phyloP scores from a whole-genome alignment of 2,888 invertebrate genomes.

The Lagria hirta region DNA sequence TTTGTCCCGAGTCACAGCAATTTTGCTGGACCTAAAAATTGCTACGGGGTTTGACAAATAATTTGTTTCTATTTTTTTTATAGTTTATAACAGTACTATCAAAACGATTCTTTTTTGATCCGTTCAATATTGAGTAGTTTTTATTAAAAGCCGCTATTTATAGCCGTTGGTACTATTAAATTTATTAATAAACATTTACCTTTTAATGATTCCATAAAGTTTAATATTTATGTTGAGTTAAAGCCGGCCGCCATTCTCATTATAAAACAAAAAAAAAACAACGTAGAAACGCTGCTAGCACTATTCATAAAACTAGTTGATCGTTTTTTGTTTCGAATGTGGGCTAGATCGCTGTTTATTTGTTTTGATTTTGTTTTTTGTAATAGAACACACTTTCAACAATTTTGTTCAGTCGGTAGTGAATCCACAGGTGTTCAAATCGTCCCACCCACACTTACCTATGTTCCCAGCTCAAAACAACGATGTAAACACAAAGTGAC shows the following conservation, averaged over 20 bases:
- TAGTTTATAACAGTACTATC: too few species aligned
- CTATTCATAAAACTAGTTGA: constrained; percentile 2
- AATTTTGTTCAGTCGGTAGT: constrained; percentile 28
- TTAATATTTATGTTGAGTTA: constrained; percentile 19
- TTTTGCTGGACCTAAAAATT: too few species aligned
- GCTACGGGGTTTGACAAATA: too few species aligned
- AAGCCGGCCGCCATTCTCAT: constrained; percentile 19
- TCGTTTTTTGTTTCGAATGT: constrained; percentile 17
- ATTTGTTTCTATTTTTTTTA: too few species aligned
- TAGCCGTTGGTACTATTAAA: constrained; percentile 19
- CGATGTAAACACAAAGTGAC: constrained; percentile 44
- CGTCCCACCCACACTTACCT: constrained; percentile 36
- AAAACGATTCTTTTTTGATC: too few species aligned
- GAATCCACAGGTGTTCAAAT: constrained; percentile 44
- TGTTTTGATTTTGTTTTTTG: constrained; percentile 12
- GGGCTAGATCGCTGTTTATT: too few species aligned
- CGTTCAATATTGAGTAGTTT: too few species aligned
- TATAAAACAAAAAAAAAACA: constrained; percentile 19
- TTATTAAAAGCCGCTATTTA: constrained; percentile 20
- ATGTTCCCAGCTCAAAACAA: constrained; percentile 40
- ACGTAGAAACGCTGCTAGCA: constrained; percentile 3
- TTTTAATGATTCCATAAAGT: constrained; percentile 26
- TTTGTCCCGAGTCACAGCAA: too few species aligned
- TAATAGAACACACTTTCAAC: constrained; percentile 13
- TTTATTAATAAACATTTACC: constrained; percentile 17